Evolutionary conservation across 2,797 vertebrate genomes (phyloP).

Genomic region (Antrozous pallidus): DNA sequence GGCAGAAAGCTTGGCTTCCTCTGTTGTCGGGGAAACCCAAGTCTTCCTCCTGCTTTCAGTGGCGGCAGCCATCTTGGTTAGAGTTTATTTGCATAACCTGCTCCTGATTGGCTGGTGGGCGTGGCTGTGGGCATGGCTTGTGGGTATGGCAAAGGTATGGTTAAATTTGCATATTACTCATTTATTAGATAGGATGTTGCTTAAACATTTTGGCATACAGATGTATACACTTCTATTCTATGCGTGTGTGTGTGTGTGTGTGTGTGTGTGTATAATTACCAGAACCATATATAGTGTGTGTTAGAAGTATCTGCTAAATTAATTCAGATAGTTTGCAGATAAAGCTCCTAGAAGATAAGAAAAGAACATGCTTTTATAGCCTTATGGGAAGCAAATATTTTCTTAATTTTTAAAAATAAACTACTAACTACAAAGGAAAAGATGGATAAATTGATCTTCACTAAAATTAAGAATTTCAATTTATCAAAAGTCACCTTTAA

Average conservation of each 20-base stretch:
- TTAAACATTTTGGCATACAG: conserved; percentile 1
- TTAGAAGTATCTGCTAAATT: background rate
- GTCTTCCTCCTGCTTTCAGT: too few species aligned
- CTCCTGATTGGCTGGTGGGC: too few species aligned
- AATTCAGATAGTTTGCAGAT: background rate
- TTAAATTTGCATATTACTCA: too few species aligned
- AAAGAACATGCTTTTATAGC: background rate
- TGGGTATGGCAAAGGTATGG: too few species aligned
- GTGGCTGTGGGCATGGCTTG: too few species aligned
- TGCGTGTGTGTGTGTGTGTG: background rate
- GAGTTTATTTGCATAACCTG: too few species aligned
- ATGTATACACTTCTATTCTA: background rate
- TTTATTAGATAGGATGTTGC: too few species aligned
- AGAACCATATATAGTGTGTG: background rate
- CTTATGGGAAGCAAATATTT: background rate
- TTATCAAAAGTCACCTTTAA: conserved; percentile 31
- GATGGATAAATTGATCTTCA: background rate
- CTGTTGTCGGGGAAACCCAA: too few species aligned
- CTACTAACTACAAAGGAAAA: background rate
- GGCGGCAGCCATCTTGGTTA: too few species aligned
- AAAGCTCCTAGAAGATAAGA: background rate
- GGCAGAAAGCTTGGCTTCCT: too few species aligned
- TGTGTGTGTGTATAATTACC: background rate
- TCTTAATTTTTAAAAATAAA: background rate
- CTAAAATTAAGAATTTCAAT: conserved; percentile 42